phyloP scores from a whole-genome alignment of 2,113 vertebrate species.

The Antechinus stuartii region DNA sequence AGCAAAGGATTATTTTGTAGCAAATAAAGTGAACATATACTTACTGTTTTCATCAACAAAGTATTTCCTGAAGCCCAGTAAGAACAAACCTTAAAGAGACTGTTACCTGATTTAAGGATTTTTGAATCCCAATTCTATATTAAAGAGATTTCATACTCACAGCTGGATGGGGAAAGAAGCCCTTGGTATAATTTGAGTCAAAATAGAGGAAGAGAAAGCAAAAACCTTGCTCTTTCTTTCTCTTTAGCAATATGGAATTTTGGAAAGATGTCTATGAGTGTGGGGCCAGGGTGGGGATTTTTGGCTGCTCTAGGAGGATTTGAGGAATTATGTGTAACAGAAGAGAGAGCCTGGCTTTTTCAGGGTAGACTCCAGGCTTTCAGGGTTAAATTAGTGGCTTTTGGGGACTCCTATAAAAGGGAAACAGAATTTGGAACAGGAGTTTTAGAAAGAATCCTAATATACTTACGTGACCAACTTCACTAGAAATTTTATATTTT shows the following conservation, averaged over 20 bases:
- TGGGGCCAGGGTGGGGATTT: background rate
- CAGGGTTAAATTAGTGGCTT: background rate
- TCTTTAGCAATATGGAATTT: background rate
- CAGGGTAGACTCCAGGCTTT: background rate
- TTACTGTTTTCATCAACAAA: background rate
- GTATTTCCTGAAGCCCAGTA: background rate
- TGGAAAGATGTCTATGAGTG: background rate
- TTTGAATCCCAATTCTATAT: background rate
- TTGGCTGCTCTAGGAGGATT: background rate
- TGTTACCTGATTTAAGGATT: conserved; percentile 21
- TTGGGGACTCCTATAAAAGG: background rate
- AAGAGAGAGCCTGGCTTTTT: background rate
- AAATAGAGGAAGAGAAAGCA: background rate
- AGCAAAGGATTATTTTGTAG: background rate
- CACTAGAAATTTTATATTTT: background rate
- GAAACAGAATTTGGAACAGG: background rate
- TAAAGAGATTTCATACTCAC: background rate
- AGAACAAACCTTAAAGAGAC: background rate
- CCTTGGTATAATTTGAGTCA: background rate
- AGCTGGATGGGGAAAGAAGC: background rate
- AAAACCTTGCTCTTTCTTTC: conserved; percentile 1
- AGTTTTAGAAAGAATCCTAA: background rate
- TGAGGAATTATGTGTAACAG: background rate
- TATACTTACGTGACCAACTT: background rate
- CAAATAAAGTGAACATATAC: background rate